Evolutionary conservation across 2,888 invertebrate genomes (phyloP).

Genomic region (Drosophila greeni): DNA sequence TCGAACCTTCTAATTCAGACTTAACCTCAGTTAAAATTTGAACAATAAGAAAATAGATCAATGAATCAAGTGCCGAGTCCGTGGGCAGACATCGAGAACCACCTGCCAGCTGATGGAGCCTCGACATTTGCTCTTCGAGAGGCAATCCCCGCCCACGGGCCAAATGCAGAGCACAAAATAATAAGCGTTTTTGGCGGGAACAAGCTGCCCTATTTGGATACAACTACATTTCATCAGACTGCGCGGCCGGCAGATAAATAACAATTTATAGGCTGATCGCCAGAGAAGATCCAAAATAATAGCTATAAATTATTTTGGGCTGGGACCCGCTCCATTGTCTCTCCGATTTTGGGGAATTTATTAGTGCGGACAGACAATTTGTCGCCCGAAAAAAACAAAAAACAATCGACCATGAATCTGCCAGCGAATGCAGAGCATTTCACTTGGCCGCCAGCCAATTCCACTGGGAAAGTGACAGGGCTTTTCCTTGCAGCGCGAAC

Average conservation of each 20-base stretch:
- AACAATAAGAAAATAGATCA: constrained; percentile 10
- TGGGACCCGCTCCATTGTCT: constrained; percentile 29
- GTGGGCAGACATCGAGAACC: constrained; percentile 21
- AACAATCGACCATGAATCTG: constrained; percentile 31
- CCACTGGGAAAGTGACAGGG: constrained; percentile 27
- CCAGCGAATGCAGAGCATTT: constrained; percentile 16
- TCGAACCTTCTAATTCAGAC: background rate
- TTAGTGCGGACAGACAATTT: constrained; percentile 36
- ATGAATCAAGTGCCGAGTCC: constrained; percentile 1
- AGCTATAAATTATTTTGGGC: constrained; percentile 55
- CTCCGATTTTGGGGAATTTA: constrained; percentile 32
- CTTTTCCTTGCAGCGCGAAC: constrained; percentile 13
- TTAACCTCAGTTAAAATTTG: background rate
- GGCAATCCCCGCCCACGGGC: constrained; percentile 30
- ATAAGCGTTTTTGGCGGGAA: constrained; percentile 39
- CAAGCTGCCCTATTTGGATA: constrained; percentile 61
- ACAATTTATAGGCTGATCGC: constrained; percentile 59
- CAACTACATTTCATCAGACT: constrained; percentile 54
- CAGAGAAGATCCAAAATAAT: constrained; percentile 50
- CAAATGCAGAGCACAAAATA: constrained; percentile 23
- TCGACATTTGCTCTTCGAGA: constrained; percentile 32
- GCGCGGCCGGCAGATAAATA: constrained; percentile 41
- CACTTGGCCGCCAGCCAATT: constrained; percentile 38
- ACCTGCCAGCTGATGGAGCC: constrained; percentile 29
- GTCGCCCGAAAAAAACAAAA: constrained; percentile 30